These are phyloP conservation scores for Leucoraja ocellata DNA, from an alignment of 2,797 vertebrate genomes.

Conservation along the genomic window DNA sequence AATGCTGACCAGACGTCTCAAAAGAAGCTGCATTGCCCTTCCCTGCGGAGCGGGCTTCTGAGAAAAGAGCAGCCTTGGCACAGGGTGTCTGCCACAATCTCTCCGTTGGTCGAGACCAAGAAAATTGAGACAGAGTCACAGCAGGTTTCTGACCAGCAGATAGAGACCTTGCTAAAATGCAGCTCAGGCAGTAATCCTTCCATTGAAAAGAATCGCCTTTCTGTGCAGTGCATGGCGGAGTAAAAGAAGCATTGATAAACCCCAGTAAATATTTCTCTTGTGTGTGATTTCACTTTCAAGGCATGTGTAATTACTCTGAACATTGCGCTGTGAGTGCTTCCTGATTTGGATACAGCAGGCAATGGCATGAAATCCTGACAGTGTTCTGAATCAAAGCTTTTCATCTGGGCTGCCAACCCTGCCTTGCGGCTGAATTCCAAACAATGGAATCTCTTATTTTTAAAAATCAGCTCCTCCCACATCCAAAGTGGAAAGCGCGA, in stretches of 20 bases:
- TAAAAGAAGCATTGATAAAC: neutral
- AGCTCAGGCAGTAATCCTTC: neutral
- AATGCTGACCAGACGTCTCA: neutral
- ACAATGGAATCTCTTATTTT: neutral
- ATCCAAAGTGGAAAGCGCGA: neutral
- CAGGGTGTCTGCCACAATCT: neutral
- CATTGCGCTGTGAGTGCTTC: neutral
- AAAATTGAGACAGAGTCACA: neutral
- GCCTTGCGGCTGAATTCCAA: neutral
- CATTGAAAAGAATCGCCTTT: neutral
- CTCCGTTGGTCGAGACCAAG: neutral
- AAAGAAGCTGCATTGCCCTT: neutral
- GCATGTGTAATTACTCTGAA: neutral
- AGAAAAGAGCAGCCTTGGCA: neutral
- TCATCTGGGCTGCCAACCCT: neutral
- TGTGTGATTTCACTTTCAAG: neutral
- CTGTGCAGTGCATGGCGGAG: neutral
- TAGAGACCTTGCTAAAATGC: neutral
- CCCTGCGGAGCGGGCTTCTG: neutral
- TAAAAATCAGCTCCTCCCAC: neutral
- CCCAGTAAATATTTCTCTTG: constrained; percentile 10
- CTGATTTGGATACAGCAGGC: neutral
- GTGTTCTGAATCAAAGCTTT: constrained; percentile 6
- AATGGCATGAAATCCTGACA: neutral
- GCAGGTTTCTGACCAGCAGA: neutral